Evolutionary conservation across 2,888 invertebrate species (phyloP).

Genomic region (Leptinotarsa rubiginosa): DNA sequence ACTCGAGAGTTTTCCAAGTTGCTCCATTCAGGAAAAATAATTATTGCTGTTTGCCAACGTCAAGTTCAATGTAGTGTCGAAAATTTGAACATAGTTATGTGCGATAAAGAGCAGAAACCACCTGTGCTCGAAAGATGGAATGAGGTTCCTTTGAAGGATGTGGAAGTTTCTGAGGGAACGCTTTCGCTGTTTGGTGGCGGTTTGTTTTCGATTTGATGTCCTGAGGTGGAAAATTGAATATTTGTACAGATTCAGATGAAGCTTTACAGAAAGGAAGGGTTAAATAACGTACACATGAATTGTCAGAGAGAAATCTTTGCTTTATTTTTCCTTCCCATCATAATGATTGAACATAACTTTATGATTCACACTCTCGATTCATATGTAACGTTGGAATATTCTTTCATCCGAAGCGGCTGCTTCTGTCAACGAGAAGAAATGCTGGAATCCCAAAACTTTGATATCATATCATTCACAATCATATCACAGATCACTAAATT

Average conservation of each 20-base stretch:
- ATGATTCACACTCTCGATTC: too few relatives aligned
- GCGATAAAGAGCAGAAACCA: slow-evolving; percentile 17
- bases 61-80: slow-evolving; percentile 14
- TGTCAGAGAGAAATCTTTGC: too few relatives aligned
- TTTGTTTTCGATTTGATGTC: slow-evolving; percentile 2
- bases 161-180: background rate
- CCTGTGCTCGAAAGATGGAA: slow-evolving; percentile 8
- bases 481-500: too few relatives aligned
- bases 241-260: background rate
- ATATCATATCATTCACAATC: too few relatives aligned
- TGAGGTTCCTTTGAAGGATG: slow-evolving; percentile 2
- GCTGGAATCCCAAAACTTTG: too few relatives aligned
- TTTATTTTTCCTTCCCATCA: too few relatives aligned
- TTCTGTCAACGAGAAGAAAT: too few relatives aligned
- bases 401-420: too few relatives aligned
- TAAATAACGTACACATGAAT: too few relatives aligned
- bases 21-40: slow-evolving; percentile 10
- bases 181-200: background rate
- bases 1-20: background rate
- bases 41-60: slow-evolving; percentile 19
- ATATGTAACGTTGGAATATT: too few relatives aligned
- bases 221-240: background rate
- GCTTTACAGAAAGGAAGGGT: too few relatives aligned
- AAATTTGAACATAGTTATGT: slow-evolving; percentile 6
- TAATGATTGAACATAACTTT: too few relatives aligned